phyloP scores from a whole-genome alignment of 2,113 vertebrate species.

The Lepidothrix coronata region DNA sequence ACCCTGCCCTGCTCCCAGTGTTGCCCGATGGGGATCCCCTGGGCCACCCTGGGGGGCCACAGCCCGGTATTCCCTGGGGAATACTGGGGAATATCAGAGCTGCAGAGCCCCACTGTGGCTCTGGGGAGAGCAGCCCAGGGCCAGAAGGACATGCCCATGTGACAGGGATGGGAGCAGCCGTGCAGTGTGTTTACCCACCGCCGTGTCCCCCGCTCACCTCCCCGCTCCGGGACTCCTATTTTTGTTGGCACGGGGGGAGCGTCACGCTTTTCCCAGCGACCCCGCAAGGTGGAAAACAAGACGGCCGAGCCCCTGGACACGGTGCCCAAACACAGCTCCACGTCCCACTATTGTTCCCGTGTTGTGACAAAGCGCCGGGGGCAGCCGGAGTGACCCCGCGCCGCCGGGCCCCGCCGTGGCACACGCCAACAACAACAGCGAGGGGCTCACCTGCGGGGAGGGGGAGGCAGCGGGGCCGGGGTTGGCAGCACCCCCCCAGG shows the following conservation, averaged over 20 bases:
- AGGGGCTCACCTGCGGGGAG: background rate
- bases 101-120: background rate
- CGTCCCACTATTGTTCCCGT: constrained; percentile 68
- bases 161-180: background rate
- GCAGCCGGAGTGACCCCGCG: background rate
- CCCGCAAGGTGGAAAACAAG: constrained; percentile 74
- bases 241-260: constrained; percentile 64
- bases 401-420: background rate
- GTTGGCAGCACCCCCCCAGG: constrained; percentile 42
- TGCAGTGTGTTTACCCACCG: background rate
- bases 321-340: background rate
- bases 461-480: background rate
- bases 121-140: background rate
- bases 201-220: background rate
- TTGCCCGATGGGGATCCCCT: rapidly evolving
- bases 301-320: background rate
- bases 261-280: background rate
- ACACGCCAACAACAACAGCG: constrained; percentile 69
- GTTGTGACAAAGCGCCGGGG: constrained; percentile 71
- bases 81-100: background rate
- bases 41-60: too few relatives aligned
- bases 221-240: constrained; percentile 57
- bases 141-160: background rate
- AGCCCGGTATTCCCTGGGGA: background rate
- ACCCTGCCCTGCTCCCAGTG: background rate